Conservation (phyloP, 2,797 vertebrate genomes). For the Paguma larvata region DNA sequence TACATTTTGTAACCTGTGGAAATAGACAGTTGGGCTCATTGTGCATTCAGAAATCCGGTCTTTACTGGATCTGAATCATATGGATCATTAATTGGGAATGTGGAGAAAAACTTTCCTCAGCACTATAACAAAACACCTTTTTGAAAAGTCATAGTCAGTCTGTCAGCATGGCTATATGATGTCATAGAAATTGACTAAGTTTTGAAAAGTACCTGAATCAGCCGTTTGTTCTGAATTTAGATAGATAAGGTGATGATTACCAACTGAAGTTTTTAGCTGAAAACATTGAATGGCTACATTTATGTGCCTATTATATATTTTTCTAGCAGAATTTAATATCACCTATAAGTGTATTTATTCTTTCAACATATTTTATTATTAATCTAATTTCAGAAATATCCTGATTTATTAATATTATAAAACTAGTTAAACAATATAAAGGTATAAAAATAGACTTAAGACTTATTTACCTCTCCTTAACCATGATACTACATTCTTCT, state of each 20-base stretch:
- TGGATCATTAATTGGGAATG: slow-evolving; percentile 69
- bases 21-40: slow-evolving; percentile 59
- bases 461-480: neutral
- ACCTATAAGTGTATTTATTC: neutral
- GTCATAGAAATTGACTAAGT: slow-evolving; percentile 25
- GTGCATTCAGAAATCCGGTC: neutral
- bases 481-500: neutral
- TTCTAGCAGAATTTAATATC: neutral
- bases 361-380: neutral
- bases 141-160: slow-evolving; percentile 55
- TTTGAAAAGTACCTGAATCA: slow-evolving; percentile 66
- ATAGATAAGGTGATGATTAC: slow-evolving; percentile 64
- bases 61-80: slow-evolving; percentile 27
- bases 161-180: slow-evolving; percentile 55
- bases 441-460: neutral
- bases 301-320: slow-evolving; percentile 24
- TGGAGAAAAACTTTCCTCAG: slow-evolving; percentile 60
- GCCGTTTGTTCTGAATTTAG: slow-evolving; percentile 69
- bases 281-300: neutral
- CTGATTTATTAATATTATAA: neutral
- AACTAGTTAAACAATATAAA: slow-evolving; percentile 20
- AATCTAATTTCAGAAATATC: neutral
- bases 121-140: slow-evolving; percentile 24
- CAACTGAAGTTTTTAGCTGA: neutral
- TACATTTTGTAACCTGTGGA: neutral